Evolutionary conservation across 2,797 vertebrate species (phyloP), one percentile per base, ranked within the genome.

Genomic region (Tiaroga cobitis): DNA sequence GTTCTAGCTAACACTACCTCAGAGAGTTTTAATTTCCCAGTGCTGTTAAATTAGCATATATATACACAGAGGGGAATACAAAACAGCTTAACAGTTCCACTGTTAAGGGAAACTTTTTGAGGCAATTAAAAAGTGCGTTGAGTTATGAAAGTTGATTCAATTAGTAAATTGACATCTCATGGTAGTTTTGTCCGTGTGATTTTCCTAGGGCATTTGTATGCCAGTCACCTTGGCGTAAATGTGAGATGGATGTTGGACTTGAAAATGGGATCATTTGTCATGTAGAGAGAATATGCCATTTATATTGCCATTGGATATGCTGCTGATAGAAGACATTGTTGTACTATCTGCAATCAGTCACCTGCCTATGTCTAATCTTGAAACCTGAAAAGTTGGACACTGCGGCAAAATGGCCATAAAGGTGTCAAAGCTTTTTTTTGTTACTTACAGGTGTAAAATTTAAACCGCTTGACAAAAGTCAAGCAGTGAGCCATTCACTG

Each of bases 321-420:
- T 43, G 63, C 81, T 87, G 87, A 89, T 90, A 80, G 85, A 87
- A 88, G 16, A 87, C 81, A 86, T 77, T 79, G 82, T 81, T 77
- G 75, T 61, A 82, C 37, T 73, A n/a, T 83, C 32, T 43, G 51
- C 78, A 82, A 79, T 88, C 88, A 87, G 61, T 90, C 85, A 87
- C 32, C 19, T 46, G 26, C 37, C 41, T 84, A 85, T 56, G 26
- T 72, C 83, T 83, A 80, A 87, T 84, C 80, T 84, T 73, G 67
- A 72, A 61, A 74, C 61, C n/a, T 70, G 51, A 74, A 79, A 43
- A 80, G 39, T 46, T 83, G 68, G 13, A 51, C 70, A 86, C 43
- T 46, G 61, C 11, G 11, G 18, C 21, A 49, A 51, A 75, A 70
- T 65, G 67, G 32, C 32, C 41, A 46, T 59, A 34, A 72, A 63